Conservation (phyloP, 2,797 vertebrate genomes). For the Poecilia picta region DNA sequence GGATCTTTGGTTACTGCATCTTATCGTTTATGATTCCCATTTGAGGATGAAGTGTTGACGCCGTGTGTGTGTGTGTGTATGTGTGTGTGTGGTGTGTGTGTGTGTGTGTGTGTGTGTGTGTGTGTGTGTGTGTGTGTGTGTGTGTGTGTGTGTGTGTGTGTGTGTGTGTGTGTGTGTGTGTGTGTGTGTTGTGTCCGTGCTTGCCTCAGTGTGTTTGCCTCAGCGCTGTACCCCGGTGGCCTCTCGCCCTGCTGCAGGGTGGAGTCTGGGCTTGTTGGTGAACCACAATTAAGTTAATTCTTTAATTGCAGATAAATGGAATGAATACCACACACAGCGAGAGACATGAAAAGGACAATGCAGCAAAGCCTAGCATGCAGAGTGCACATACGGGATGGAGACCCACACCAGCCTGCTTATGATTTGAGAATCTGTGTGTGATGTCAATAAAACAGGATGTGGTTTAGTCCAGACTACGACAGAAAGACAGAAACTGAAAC, state of each 20-base stretch:
- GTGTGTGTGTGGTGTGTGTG: neutral
- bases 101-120: neutral
- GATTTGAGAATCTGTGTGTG: conserved; percentile 47
- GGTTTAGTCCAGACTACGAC: neutral
- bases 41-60: neutral
- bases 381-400: neutral
- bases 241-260: conserved; percentile 52
- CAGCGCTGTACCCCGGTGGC: conserved; percentile 51
- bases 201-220: neutral
- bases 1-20: neutral
- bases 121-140: neutral
- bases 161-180: too few relatives aligned
- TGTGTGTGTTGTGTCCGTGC: neutral
- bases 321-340: conserved; percentile 70
- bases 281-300: conserved; percentile 77
- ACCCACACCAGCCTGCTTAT: neutral
- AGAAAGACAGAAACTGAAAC: neutral
- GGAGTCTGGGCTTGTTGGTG: conserved; percentile 58
- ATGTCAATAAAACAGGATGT: neutral
- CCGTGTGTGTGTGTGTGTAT: neutral
- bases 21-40: neutral
- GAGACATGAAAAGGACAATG: conserved; percentile 29
- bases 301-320: conserved; percentile 77
- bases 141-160: neutral
- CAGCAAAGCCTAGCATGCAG: conserved; percentile 16